Conservation (phyloP, 1,140 invertebrate genomes). For the Drosophila repleta region DNA sequence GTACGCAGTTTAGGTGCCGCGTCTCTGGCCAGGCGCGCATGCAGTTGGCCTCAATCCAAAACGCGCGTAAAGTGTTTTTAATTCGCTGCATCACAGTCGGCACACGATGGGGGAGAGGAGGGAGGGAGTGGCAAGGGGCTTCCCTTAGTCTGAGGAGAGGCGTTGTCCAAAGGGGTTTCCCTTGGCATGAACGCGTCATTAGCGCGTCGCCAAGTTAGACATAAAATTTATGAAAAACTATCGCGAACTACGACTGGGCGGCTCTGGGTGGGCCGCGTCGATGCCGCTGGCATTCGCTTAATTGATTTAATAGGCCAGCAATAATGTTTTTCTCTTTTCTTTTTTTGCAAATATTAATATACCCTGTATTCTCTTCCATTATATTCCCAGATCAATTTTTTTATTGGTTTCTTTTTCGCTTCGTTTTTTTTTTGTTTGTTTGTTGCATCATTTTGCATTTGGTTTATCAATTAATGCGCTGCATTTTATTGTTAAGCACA, state of each 20-base stretch:
- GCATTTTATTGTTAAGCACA: conserved; percentile 82
- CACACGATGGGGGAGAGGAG: background rate
- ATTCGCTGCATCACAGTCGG: conserved; percentile 57
- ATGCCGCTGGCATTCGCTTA: conserved; percentile 27
- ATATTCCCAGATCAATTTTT: conserved; percentile 20
- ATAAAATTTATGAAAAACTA: conserved; percentile 47
- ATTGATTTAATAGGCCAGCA: conserved; percentile 47
- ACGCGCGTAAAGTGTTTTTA: conserved; percentile 68
- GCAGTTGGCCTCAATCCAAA: conserved; percentile 62
- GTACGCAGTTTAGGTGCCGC: conserved; percentile 19
- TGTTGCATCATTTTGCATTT: conserved; percentile 49
- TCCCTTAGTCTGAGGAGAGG: background rate
- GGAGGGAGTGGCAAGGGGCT: background rate
- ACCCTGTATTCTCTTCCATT: background rate
- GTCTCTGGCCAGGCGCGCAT: conserved; percentile 7
- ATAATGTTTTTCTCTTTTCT: background rate
- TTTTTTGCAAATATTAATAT: background rate
- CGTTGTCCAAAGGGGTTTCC: background rate
- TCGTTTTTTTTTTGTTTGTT: conserved; percentile 7
- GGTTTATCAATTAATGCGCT: conserved; percentile 79
- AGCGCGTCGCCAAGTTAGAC: conserved; percentile 48
- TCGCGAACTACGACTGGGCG: conserved; percentile 16
- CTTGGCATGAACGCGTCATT: conserved; percentile 51
- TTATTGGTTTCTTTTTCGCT: background rate
- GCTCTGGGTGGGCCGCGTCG: conserved; percentile 16